Base-by-base conservation (phyloP, 2,797 vertebrate species). In the Parauchenoglanis ngamensis region DNA sequence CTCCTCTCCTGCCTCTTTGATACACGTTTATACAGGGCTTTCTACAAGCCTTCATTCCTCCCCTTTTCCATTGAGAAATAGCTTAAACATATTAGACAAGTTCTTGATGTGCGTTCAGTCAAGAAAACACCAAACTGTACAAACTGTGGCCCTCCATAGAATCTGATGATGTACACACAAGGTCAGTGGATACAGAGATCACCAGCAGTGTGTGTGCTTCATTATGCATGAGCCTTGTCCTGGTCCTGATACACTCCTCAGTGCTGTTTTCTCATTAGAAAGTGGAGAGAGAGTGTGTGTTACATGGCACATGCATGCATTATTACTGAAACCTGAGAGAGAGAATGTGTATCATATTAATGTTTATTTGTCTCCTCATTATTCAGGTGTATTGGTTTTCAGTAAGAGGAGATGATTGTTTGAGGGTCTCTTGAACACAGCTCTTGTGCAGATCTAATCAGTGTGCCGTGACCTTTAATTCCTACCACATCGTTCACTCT, bases 211-310 rank as follows among this genome's bases (percentile, higher is more conserved):
- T 91, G 88, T 91, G 81, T 82, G 91, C 73, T 91, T 94, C 92
- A 95, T 93, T 92, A 92, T 91, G 86, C 81, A 91, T 89, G 88
- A 90, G 83, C 87, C 75, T 77, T 86, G 63, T 90, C 82, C 35
- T 77, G 44, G 84, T 44, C 77, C 28, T 83, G 46, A 68, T 89
- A 56, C 59, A 76, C 86, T 86, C 72, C 57, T 89, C 81, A 61
- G 68, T 61, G 3, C 59, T 72, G 56, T 80, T 87, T 73, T 61
- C 86, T 91, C 86, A 87, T 89, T 90, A 90, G 76, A 82, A 76
- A 87, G 85, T 83, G 79, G 40, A 81, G 81, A 57, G 72, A 76
- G 83, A 85, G 40, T 49, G 72, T 54, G 83, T 61, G 75, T 77
- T 73, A 59, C 80, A 77, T 85, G 65, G 83, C 84, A 52, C 40